Percentiles rank a stretch among this genome's conserved stretches.
Conservation (phyloP, 2,797 vertebrate genomes). For the Labroides dimidiatus region DNA sequence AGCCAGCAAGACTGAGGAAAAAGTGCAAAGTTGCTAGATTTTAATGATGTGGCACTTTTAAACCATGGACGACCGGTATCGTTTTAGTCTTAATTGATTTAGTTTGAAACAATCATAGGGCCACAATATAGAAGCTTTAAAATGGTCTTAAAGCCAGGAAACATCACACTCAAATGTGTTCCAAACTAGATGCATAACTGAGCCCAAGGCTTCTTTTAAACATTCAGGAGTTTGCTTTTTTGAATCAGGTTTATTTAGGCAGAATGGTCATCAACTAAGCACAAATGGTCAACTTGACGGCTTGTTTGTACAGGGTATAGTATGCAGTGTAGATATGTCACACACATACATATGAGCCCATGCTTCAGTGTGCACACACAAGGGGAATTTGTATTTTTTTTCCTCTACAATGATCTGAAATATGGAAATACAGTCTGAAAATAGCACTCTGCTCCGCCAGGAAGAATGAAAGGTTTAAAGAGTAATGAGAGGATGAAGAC, state of each 20-base stretch:
- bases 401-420: conserved; percentile 35
- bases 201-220: not conserved
- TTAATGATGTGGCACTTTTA: conserved; percentile 2
- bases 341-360: not conserved
- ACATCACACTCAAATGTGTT: conserved; percentile 8
- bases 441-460: conserved; percentile 47
- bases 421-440: conserved; percentile 61
- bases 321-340: too few relatives aligned
- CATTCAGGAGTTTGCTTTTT: not conserved
- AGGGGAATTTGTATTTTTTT: conserved; percentile 23
- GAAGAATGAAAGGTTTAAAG: conserved; percentile 49
- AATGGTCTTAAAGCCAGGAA: not conserved
- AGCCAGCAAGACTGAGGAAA: conserved; percentile 4
- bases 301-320: too few relatives aligned
- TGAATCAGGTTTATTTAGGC: too few relatives aligned
- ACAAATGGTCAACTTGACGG: too few relatives aligned
- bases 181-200: not conserved
- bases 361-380: not conserved
- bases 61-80: not conserved
- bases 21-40: conserved; percentile 1
- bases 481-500: conserved; percentile 66
- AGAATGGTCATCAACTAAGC: too few relatives aligned
- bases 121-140: not conserved
- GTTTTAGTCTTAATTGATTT: not conserved
- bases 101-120: too few relatives aligned